A percentile compares a stretch with the other conserved stretches of the same genome.
phyloP scores from a whole-genome alignment of 2,888 invertebrate species.

The Dugesia japonica region DNA sequence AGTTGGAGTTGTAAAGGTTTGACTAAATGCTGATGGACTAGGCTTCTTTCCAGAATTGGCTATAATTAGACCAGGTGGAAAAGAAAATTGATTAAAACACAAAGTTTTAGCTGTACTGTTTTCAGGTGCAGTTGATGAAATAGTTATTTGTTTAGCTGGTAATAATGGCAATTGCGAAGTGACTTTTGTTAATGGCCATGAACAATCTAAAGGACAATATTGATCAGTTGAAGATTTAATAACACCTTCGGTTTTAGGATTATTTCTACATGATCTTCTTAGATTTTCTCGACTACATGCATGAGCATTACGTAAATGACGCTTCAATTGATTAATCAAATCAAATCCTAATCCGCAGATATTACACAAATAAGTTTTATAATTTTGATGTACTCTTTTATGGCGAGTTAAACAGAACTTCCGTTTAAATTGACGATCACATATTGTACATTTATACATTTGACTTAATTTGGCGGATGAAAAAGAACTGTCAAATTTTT shows the following conservation, averaged over 20 bases:
- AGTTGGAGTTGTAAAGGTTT: not conserved
- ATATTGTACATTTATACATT: not conserved
- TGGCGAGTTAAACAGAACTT: conserved; percentile 4
- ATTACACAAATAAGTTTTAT: not conserved
- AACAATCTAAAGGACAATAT: not conserved
- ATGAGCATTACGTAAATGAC: not conserved
- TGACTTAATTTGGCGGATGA: not conserved
- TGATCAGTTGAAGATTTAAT: not conserved
- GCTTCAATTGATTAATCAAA: not conserved
- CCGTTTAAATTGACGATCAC: conserved; percentile 1
- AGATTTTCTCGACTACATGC: not conserved
- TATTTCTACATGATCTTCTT: not conserved
- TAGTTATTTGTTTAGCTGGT: not conserved
- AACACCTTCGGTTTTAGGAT: not conserved
- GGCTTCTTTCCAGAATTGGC: not conserved
- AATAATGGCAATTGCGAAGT: not conserved
- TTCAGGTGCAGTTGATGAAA: not conserved
- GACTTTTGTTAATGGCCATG: not conserved
- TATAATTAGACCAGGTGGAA: not conserved
- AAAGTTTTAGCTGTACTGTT: not conserved
- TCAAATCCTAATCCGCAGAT: not conserved
- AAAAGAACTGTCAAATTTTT: not conserved
- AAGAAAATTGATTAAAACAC: not conserved
- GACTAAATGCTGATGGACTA: not conserved
- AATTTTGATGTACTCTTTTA: not conserved